These are phyloP conservation scores for Dendronephthya gigantea DNA, from an alignment of 64 coral and sea anemone species.

Conservation along the genomic window DNA sequence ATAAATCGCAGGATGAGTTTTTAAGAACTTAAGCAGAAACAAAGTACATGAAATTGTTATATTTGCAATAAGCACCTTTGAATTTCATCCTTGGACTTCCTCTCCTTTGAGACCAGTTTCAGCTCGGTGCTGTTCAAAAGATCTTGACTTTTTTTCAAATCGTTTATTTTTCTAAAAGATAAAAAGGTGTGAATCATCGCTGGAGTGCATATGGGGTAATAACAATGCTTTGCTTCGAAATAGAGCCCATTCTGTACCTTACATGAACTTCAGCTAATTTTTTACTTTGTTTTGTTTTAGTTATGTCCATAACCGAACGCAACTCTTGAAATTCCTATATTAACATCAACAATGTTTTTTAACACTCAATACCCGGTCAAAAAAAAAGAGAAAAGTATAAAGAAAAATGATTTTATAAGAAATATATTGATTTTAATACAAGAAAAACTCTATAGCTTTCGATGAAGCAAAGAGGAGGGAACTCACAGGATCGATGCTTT, in stretches of 20 bases:
- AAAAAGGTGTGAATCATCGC: background rate
- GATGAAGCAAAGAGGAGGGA: background rate
- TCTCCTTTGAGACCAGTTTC: background rate
- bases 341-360: background rate
- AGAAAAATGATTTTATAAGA: background rate
- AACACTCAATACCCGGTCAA: background rate
- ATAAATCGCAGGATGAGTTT: background rate
- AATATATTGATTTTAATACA: too few species aligned
- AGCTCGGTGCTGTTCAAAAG: background rate
- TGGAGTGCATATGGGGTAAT: too few species aligned
- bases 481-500: slow-evolving; percentile 75
- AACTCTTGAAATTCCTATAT: slow-evolving; percentile 82
- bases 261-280: slow-evolving; percentile 61
- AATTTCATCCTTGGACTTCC: background rate
- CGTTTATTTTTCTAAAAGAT: background rate
- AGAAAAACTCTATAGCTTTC: too few species aligned
- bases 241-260: slow-evolving; percentile 26
- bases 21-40: too few species aligned
- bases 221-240: background rate
- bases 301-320: slow-evolving; percentile 41
- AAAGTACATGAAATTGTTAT: background rate
- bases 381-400: background rate
- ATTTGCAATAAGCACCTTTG: background rate
- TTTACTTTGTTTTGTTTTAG: slow-evolving; percentile 74
- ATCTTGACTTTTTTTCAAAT: background rate